Base-by-base conservation (phyloP, 1,140 invertebrate species). In the Leptinotarsa undecemlineata region DNA sequence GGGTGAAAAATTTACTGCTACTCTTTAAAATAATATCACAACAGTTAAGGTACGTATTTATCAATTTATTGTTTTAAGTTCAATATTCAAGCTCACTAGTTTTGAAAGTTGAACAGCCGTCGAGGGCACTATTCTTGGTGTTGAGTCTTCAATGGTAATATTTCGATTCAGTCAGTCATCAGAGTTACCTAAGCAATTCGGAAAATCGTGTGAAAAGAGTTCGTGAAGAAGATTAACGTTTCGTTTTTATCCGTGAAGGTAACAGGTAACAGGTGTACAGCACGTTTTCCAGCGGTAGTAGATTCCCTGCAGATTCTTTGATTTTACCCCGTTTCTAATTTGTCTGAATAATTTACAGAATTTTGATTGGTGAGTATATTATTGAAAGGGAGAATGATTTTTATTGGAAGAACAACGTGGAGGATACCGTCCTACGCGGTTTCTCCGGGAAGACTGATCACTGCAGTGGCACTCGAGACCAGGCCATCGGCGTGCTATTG, bases 401-500 rank as follows among this genome's bases (percentile, higher is more conserved):
- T 60, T 48, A 63, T 6, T 76, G 72, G 75, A 78, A 78, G 77
- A 78, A 76, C 73, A 57, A 74, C 21, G 21, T 60, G 19, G 57
- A 17, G 20, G 74, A 64, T 73, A 57, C 78, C 78, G 76, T 76
- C 67, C 64, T 64, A 70, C 66, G 74, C 73, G 73, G 79, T 75
- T 73, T 74, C 72, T 81, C 77, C 72, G 74, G 77, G 79, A 81
- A 80, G 79, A 80, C 78, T 81, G 69, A 42, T 73, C 72, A 48
- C 57, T 51, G 19, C 69, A 82, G 79, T 82, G 74, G 72, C 75
- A 78, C 74, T 82, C 68, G 75, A 79, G 75, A 76, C 78, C 80
- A 73, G 81, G 81, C 77, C 80, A 80, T 71, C 77, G 70, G 76
- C 75, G 64, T 80, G 73, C 81, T 78, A 82, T 82, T 77, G 81